Conservation (phyloP, 2,888 invertebrate genomes). For the Lepidonotus clava region DNA sequence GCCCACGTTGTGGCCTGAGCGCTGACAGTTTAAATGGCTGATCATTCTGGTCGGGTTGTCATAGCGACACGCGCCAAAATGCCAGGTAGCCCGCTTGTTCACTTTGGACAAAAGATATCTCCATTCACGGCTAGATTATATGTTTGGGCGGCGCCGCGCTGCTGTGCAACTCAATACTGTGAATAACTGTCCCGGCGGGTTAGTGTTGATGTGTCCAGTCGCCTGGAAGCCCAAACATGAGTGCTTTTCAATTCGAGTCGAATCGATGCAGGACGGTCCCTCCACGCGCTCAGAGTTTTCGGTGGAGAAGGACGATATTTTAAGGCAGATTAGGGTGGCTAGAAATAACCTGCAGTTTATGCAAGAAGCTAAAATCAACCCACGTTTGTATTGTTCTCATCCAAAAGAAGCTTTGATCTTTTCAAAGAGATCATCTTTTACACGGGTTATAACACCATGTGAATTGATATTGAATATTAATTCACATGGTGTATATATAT, state of each 20-base stretch:
- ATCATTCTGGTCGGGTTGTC: constrained; percentile 30
- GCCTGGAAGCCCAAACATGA: neutral
- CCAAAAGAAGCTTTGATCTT: too few species aligned
- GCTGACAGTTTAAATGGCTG: constrained; percentile 34
- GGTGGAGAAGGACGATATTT: too few species aligned
- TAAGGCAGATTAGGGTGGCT: too few species aligned
- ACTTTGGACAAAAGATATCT: constrained; percentile 50
- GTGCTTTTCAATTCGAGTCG: constrained; percentile 21
- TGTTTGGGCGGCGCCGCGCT: constrained; percentile 7
- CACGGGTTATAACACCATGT: too few species aligned
- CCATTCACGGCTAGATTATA: constrained; percentile 48
- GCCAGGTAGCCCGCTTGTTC: constrained; percentile 47
- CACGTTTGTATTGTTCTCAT: too few species aligned
- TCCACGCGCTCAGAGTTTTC: too few species aligned
- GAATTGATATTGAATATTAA: too few species aligned
- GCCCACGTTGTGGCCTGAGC: neutral
- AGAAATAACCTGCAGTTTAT: too few species aligned
- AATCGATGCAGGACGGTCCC: constrained; percentile 4
- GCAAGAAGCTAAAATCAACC: too few species aligned
- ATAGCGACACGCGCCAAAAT: constrained; percentile 34
- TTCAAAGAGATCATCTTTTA: too few species aligned
- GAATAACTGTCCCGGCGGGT: constrained; percentile 29
- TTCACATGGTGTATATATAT: too few species aligned
- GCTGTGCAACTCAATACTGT: constrained; percentile 42
- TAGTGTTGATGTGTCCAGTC: neutral